A percentile compares a stretch with the other conserved stretches of the same genome.
Evolutionary conservation across 1,140 invertebrate genomes (phyloP).

Genomic region (Trichonephila clavata): DNA sequence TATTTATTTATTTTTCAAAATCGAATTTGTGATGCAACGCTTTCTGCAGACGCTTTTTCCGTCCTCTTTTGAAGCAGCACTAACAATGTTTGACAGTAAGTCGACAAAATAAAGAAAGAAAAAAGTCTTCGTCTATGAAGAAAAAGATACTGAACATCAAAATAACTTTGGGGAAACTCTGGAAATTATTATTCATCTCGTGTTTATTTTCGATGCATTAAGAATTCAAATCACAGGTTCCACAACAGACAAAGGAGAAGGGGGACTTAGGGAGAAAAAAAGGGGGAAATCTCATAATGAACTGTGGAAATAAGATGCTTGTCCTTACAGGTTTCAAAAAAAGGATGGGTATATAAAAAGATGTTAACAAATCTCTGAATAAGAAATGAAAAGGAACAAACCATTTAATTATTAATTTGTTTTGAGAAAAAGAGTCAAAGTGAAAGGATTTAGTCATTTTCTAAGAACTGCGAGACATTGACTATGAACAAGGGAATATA

Average conservation of each 20-base stretch:
- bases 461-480: neutral
- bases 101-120: neutral
- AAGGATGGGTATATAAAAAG: neutral
- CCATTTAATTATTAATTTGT: neutral
- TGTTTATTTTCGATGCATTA: neutral
- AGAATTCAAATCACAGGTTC: slow-evolving; percentile 1
- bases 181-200: slow-evolving; percentile 27
- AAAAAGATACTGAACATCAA: slow-evolving; percentile 22
- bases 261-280: neutral
- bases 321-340: neutral
- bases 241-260: neutral
- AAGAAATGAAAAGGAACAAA: neutral
- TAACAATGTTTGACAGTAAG: slow-evolving; percentile 7
- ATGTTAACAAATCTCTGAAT: neutral
- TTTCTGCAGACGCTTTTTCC: neutral
- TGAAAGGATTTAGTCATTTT: neutral
- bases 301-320: neutral
- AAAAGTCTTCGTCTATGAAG: neutral
- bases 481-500: neutral
- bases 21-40: neutral
- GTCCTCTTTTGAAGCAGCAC: neutral
- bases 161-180: slow-evolving; percentile 8
- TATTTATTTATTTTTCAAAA: neutral
- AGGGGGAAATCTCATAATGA: neutral
- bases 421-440: neutral